Evolutionary conservation across 2,797 vertebrate species (phyloP), one percentile per base, ranked within the genome.

Genomic region (Thaleichthys pacificus): DNA sequence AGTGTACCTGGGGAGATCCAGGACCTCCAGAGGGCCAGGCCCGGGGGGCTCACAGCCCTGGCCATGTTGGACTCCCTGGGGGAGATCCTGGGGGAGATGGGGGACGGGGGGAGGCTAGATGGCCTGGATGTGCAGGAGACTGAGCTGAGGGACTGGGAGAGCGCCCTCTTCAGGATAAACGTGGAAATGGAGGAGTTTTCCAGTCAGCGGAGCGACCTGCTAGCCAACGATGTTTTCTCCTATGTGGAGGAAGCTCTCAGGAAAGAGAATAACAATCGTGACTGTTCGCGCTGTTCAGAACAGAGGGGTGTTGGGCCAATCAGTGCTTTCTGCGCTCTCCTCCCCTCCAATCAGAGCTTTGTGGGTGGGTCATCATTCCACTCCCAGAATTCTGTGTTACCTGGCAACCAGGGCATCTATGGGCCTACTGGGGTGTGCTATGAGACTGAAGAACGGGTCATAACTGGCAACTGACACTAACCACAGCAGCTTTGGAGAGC

Each of bases 61-160:
- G 77, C 78, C 61, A 78, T 86, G 80, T 69, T 87, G 0, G 56
- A 92, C 57, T 87, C 83, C 0, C 70, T 92, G 70, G 85, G 89
- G 75, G 84, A 89, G 71, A 87, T 81, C 0, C 0, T 84, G 51
- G 69, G 47, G 61, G 79, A 77, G 0, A 28, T 82, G 0, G 72
- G 77, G 0, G 69, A 65, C 0, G 71, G 73, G 24, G 73, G 26
- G 26, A 26, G 78, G 9, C 57, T 89, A 0, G 82, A 85, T 60
- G 83, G 65, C 14, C 61, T 88, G 2, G 63, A 62, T 0, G 1
- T 82, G 11, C 84, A 75, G 42, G 79, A 47, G 0, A 2, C 5
- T 0, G 85, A 89, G 71, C 76, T 91, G 79, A 79, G 84, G 76
- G 74, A 60, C 9, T 91, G 90, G 90, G 85, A 91, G 66, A 83